phyloP scores from a whole-genome alignment of 2,888 invertebrate species.

The Latheticus oryzae region DNA sequence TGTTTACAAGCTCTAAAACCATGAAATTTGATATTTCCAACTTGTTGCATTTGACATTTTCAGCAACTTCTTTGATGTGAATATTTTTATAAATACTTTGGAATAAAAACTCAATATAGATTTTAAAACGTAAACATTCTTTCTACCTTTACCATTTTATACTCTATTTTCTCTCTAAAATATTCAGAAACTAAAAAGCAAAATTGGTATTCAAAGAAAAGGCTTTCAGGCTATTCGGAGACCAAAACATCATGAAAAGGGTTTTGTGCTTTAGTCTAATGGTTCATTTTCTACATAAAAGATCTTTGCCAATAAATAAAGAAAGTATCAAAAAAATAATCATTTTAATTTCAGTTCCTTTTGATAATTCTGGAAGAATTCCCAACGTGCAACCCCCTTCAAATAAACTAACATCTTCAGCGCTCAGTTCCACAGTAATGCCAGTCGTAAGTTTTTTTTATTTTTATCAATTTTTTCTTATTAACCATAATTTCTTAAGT shows the following conservation, averaged over 20 bases:
- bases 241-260: not conserved
- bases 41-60: constrained; percentile 22
- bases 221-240: constrained; percentile 1
- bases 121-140: constrained; percentile 1
- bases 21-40: constrained; percentile 22
- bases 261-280: constrained; percentile 1
- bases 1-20: constrained; percentile 21
- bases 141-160: constrained; percentile 3
- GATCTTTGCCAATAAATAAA: not conserved
- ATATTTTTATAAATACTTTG: constrained; percentile 14
- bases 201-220: constrained; percentile 4
- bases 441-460: constrained; percentile 29
- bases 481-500: constrained; percentile 23
- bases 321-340: not conserved
- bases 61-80: constrained; percentile 19
- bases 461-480: constrained; percentile 8
- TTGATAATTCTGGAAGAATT: constrained; percentile 55
- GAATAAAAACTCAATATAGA: constrained; percentile 4
- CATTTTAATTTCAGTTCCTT: constrained; percentile 53
- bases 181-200: not conserved
- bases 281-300: not conserved
- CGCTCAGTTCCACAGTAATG: constrained; percentile 33
- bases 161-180: not conserved
- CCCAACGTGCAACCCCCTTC: constrained; percentile 57
- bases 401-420: constrained; percentile 26